A percentile compares a stretch with the other conserved stretches of the same genome.
phyloP scores from a whole-genome alignment of 2,797 vertebrate genomes.

The Spinus pinus region DNA sequence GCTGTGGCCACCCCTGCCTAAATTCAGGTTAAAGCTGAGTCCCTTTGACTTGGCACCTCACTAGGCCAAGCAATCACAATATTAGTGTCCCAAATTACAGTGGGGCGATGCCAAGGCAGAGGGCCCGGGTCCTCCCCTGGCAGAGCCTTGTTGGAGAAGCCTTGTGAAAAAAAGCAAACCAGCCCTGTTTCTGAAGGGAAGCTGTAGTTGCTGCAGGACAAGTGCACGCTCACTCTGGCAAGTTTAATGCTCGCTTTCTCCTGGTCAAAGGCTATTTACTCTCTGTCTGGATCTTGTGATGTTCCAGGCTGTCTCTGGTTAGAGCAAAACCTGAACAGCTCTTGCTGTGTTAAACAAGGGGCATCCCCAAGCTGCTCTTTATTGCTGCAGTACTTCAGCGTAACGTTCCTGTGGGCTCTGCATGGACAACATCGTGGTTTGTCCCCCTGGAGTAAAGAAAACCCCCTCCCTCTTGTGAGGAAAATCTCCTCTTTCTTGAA shows the following conservation, averaged over 20 bases:
- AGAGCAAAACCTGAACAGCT: background rate
- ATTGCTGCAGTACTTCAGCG: rapidly evolving
- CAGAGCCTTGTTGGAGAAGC: background rate
- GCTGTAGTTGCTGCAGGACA: background rate
- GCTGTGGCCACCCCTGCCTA: background rate
- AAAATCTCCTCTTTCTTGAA: background rate
- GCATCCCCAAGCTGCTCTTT: background rate
- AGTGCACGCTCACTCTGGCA: rapidly evolving
- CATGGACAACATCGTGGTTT: rapidly evolving
- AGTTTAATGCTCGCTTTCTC: background rate
- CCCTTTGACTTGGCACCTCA: background rate
- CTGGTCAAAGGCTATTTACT: background rate
- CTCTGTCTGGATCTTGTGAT: background rate
- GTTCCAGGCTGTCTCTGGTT: background rate
- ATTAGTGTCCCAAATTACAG: background rate
- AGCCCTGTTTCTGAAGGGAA: background rate
- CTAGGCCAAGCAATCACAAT: rapidly evolving
- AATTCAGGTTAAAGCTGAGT: background rate
- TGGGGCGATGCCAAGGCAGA: rapidly evolving
- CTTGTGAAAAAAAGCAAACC: background rate
- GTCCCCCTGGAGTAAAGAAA: rapidly evolving
- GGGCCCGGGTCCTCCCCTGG: background rate
- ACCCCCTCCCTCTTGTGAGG: background rate
- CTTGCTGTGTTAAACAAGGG: background rate
- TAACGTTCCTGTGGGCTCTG: background rate